A percentile compares a stretch with the other conserved stretches of the same genome.
Evolutionary conservation across 2,797 vertebrate genomes (phyloP).

Genomic region (Bradypodion pumilum): DNA sequence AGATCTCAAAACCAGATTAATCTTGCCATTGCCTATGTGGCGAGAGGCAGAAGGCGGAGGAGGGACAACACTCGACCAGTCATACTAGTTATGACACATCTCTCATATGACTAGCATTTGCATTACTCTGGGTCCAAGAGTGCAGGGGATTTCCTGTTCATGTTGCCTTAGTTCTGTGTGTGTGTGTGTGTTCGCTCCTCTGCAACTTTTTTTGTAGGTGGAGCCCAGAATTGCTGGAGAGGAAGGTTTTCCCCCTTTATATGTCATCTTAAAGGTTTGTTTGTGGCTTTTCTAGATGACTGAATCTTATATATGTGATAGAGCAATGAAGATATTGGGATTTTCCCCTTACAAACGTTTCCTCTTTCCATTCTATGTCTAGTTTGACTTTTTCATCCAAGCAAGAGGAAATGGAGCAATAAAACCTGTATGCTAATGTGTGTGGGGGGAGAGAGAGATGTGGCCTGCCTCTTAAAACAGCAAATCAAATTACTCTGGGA

Average conservation of each 20-base stretch:
- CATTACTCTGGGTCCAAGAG: conserved; percentile 37
- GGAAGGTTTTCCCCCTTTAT: not conserved
- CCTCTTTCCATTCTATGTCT: not conserved
- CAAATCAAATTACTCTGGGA: not conserved
- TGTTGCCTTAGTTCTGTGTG: conserved; percentile 39
- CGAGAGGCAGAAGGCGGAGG: not conserved
- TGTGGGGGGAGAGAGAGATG: not conserved
- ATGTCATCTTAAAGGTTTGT: not conserved
- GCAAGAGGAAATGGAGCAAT: not conserved
- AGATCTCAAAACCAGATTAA: conserved; percentile 15
- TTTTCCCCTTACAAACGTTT: not conserved
- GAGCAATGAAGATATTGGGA: not conserved
- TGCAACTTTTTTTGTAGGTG: conserved; percentile 43
- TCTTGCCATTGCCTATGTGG: not conserved
- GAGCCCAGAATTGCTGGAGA: conserved; percentile 15
- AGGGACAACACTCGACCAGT: conserved; percentile 1
- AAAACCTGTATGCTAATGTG: not conserved
- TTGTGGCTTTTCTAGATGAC: conserved; percentile 4
- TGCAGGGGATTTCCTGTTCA: conserved; percentile 66
- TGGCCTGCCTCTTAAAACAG: not conserved
- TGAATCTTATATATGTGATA: not conserved
- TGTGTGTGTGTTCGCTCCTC: conserved; percentile 35
- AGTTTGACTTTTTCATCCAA: not conserved
- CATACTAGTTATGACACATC: conserved; percentile 37
- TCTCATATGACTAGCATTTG: conserved; percentile 40